phyloP scores from a whole-genome alignment of 2,888 invertebrate genomes.

The Diarsia rubi region DNA sequence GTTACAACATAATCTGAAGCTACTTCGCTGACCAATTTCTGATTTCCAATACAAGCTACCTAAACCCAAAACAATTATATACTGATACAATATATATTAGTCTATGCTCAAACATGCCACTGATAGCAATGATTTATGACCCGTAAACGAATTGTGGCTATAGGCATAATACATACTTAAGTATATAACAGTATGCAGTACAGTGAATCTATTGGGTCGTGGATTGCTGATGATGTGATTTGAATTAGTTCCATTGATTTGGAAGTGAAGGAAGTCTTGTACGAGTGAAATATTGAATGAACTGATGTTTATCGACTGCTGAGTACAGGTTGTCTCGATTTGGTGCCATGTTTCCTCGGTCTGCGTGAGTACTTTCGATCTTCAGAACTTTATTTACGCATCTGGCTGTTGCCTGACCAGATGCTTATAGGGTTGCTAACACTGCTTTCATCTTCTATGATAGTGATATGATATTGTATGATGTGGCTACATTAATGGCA shows the following conservation, averaged over 20 bases:
- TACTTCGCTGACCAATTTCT: constrained; percentile 8
- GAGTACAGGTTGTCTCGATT: background rate
- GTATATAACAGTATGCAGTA: background rate
- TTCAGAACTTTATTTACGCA: background rate
- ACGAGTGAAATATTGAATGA: constrained; percentile 3
- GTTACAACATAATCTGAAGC: background rate
- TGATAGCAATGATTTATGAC: constrained; percentile 50
- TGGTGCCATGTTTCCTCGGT: background rate
- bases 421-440: background rate
- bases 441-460: background rate
- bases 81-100: constrained; percentile 41
- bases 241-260: constrained; percentile 28
- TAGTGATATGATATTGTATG: background rate
- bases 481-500: background rate
- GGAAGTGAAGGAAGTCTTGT: background rate
- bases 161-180: constrained; percentile 16
- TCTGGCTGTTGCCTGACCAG: background rate
- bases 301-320: background rate
- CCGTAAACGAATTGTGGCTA: constrained; percentile 47
- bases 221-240: constrained; percentile 26
- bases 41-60: constrained; percentile 6
- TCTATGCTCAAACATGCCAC: constrained; percentile 40
- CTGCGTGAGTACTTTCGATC: background rate
- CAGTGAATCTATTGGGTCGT: background rate
- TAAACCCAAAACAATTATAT: too few species aligned